These are phyloP conservation scores for Ciconia nigra DNA, from an alignment of 2,797 vertebrate genomes.

Conservation along the genomic window DNA sequence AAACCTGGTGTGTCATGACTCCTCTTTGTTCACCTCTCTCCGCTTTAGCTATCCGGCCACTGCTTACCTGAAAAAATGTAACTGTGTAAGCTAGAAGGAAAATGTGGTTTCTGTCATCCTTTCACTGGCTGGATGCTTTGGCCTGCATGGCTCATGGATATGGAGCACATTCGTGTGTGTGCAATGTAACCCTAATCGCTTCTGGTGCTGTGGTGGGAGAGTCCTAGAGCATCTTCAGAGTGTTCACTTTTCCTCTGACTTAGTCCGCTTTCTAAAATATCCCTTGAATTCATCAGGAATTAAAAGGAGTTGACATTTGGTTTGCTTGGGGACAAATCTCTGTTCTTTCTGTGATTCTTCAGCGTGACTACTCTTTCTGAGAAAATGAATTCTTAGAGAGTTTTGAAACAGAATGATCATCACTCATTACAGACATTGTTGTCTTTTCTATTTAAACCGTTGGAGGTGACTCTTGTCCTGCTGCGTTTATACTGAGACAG, in stretches of 20 bases:
- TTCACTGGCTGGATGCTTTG: background rate
- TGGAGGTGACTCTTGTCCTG: background rate
- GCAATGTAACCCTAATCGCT: accelerated
- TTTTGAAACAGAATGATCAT: background rate
- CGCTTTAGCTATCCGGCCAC: background rate
- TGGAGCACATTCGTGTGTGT: background rate
- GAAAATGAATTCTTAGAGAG: background rate
- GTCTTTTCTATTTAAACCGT: background rate
- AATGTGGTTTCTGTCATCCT: background rate
- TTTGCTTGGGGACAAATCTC: background rate
- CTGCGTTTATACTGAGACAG: background rate
- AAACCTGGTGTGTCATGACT: background rate
- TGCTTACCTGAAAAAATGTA: background rate
- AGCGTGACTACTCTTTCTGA: background rate
- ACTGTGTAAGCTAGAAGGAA: background rate
- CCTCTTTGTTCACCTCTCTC: background rate
- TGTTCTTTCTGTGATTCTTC: background rate
- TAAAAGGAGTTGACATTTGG: background rate
- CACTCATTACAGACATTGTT: background rate
- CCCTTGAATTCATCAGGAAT: background rate
- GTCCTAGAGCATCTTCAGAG: background rate
- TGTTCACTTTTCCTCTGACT: background rate
- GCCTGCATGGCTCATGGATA: background rate
- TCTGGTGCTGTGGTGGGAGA: background rate
- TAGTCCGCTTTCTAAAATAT: background rate